These are phyloP conservation scores for Chlorodrepanis virens DNA, from an alignment of 2,113 vertebrate species.

Conservation along the genomic window DNA sequence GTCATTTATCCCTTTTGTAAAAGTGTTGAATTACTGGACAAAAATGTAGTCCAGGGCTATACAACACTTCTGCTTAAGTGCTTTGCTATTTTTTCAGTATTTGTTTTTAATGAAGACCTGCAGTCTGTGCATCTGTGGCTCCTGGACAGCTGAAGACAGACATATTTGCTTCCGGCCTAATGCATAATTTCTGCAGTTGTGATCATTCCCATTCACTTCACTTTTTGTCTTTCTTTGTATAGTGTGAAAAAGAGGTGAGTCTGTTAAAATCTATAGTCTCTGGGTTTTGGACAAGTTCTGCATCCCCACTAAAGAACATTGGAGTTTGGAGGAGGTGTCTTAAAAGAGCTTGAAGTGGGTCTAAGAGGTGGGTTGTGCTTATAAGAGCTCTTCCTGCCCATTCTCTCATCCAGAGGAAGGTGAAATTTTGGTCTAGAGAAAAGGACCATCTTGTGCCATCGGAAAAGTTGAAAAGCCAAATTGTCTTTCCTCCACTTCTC, in stretches of 20 bases:
- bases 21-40: background rate
- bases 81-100: background rate
- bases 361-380: background rate
- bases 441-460: background rate
- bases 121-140: background rate
- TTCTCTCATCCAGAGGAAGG: background rate
- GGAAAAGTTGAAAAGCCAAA: background rate
- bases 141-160: background rate
- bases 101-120: background rate
- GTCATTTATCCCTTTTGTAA: background rate
- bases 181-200: background rate
- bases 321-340: background rate
- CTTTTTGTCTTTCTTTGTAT: background rate
- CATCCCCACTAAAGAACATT: background rate
- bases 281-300: background rate
- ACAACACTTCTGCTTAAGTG: background rate
- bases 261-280: background rate
- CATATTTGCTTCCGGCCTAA: background rate
- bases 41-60: background rate
- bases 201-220: background rate
- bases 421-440: background rate
- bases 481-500: background rate
- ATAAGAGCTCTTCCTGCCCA: background rate
- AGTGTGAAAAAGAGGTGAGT: background rate
- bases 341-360: background rate